Evolutionary conservation across 2,888 invertebrate genomes (phyloP).

Genomic region (Diarsia rubi): DNA sequence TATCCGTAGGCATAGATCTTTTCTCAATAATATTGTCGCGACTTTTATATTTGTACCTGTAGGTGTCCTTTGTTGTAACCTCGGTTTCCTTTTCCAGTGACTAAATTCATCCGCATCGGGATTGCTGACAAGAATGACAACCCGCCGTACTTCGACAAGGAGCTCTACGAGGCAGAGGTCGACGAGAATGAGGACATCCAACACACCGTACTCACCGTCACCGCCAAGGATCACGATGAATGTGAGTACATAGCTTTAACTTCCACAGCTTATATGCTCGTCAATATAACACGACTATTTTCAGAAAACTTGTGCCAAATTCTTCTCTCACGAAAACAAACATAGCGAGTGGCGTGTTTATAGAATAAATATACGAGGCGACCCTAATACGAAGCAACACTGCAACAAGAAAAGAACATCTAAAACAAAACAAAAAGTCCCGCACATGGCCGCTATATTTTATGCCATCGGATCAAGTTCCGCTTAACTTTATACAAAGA

Average conservation of each 20-base stretch:
- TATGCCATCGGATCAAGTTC: slow-evolving; percentile 67
- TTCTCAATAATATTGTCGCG: slow-evolving; percentile 14
- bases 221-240: slow-evolving; percentile 99
- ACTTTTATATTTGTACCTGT: slow-evolving; percentile 26
- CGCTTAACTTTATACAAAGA: slow-evolving; percentile 68
- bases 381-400: slow-evolving; percentile 53
- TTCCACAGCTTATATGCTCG: slow-evolving; percentile 32
- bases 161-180: slow-evolving; percentile 98
- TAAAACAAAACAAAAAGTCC: slow-evolving; percentile 68
- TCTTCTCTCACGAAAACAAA: slow-evolving; percentile 26
- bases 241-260: slow-evolving; percentile 93
- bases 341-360: slow-evolving; percentile 48
- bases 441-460: slow-evolving; percentile 67
- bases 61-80: slow-evolving; percentile 39
- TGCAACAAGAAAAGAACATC: slow-evolving; percentile 60
- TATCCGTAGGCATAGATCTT: slow-evolving; percentile 16
- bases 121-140: slow-evolving; percentile 99
- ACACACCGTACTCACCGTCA: slow-evolving; percentile 99
- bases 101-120: slow-evolving; percentile 99
- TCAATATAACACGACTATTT: slow-evolving; percentile 38
- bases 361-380: slow-evolving; percentile 52
- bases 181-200: slow-evolving; percentile 99
- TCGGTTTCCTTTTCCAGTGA: slow-evolving; percentile 93
- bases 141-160: slow-evolving; percentile 99
- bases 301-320: slow-evolving; percentile 36